Evolutionary conservation across 2,113 vertebrate species (phyloP).

Genomic region (Xiphias gladius): DNA sequence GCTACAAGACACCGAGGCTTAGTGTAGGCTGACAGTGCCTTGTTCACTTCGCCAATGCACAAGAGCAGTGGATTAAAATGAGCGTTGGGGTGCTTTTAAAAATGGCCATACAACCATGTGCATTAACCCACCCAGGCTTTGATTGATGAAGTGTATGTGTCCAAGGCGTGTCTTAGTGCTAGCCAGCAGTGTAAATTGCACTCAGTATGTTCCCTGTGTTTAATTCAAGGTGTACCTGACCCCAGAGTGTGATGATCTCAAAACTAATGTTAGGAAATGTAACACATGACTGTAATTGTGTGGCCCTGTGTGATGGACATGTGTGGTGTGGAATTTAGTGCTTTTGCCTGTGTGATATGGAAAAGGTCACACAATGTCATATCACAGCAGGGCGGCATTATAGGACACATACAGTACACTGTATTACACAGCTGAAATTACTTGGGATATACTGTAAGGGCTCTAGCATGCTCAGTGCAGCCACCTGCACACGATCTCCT

Average conservation of each 20-base stretch:
- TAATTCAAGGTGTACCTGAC: background rate
- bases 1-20: background rate
- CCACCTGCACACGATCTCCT: background rate
- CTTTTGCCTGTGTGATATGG: background rate
- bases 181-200: background rate
- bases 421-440: background rate
- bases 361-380: background rate
- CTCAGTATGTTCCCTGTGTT: background rate
- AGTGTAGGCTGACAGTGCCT: background rate
- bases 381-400: background rate
- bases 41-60: background rate
- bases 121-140: background rate
- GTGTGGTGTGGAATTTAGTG: background rate
- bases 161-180: background rate
- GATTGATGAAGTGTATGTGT: conserved; percentile 16
- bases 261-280: background rate
- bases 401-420: background rate
- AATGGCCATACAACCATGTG: background rate
- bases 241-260: background rate
- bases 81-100: background rate
- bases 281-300: background rate
- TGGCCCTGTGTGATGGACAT: background rate
- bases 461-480: background rate
- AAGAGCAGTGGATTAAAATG: background rate
- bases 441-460: too few relatives aligned